A percentile compares a stretch with the other conserved stretches of the same genome.
phyloP scores from a whole-genome alignment of 1,140 invertebrate genomes.

The Trachymyrmex septentrionalis region DNA sequence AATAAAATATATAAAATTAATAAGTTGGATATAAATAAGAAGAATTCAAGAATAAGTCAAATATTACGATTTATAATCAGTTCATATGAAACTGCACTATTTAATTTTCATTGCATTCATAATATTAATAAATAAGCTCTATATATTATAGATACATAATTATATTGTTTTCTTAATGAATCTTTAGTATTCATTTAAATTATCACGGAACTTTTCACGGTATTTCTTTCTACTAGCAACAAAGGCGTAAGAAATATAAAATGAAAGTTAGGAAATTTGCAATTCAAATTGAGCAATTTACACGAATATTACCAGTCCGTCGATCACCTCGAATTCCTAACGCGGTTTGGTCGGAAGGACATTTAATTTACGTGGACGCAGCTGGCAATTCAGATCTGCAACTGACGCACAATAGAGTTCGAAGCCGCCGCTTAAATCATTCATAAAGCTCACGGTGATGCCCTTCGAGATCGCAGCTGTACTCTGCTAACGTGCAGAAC shows the following conservation, averaged over 20 bases:
- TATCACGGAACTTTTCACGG: background rate
- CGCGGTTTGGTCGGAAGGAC: slow-evolving; percentile 15
- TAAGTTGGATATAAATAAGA: background rate
- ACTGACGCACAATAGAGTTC: slow-evolving; percentile 74
- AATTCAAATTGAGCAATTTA: slow-evolving; percentile 40
- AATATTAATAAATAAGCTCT: background rate
- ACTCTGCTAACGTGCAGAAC: slow-evolving; percentile 8
- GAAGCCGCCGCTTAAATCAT: slow-evolving; percentile 62
- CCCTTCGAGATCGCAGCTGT: slow-evolving; percentile 1
- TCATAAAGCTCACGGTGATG: slow-evolving; percentile 65
- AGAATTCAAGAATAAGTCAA: background rate
- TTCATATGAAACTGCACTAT: background rate
- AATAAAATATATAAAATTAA: slow-evolving; percentile 56
- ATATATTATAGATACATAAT: background rate
- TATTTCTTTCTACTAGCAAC: background rate
- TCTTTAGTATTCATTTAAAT: background rate
- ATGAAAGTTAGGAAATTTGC: background rate
- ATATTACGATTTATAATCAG: background rate
- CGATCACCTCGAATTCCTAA: slow-evolving; percentile 49
- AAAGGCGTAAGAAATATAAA: background rate
- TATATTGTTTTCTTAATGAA: background rate
- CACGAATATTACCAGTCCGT: slow-evolving; percentile 12
- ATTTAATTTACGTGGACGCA: slow-evolving; percentile 69
- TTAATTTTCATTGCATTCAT: too few species aligned
- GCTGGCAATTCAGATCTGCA: slow-evolving; percentile 75